These are phyloP conservation scores for Cryptotermes secundus DNA, from an alignment of 1,140 invertebrate genomes.

Conservation along the genomic window DNA sequence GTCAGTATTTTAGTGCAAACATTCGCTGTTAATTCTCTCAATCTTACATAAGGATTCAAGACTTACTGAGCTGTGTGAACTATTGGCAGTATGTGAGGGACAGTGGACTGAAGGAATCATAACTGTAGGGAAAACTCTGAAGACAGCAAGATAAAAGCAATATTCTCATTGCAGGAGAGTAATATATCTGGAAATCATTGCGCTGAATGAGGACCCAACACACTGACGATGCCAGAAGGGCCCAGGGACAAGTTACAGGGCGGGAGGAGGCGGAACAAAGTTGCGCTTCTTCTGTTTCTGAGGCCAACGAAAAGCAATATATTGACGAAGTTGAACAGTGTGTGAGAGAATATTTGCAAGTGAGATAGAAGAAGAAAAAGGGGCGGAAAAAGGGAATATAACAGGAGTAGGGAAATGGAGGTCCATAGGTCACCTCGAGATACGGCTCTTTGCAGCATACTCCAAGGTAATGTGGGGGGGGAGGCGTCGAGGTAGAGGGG, in stretches of 20 bases:
- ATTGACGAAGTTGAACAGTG: neutral
- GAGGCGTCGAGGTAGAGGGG: neutral
- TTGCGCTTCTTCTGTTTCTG: neutral
- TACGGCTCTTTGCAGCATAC: neutral
- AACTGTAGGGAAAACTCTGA: neutral
- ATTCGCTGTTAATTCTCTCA: too few species aligned
- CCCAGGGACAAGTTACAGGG: neutral
- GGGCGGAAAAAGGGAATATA: neutral
- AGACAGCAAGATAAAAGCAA: neutral
- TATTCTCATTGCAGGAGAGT: neutral
- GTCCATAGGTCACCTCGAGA: neutral
- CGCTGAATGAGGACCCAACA: neutral
- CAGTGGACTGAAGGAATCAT: neutral
- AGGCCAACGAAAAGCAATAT: neutral
- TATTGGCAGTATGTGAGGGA: neutral
- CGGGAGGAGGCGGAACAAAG: neutral
- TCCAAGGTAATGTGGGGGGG: neutral
- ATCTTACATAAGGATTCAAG: too few species aligned
- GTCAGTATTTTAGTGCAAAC: too few species aligned
- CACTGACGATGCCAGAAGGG: neutral
- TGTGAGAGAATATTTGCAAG: neutral
- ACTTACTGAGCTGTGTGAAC: too few species aligned
- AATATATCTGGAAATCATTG: constrained; percentile 1
- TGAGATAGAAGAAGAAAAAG: neutral
- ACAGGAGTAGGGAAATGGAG: neutral